Conservation (phyloP, 1,140 invertebrate genomes). For the Drosophila bipectinata region DNA sequence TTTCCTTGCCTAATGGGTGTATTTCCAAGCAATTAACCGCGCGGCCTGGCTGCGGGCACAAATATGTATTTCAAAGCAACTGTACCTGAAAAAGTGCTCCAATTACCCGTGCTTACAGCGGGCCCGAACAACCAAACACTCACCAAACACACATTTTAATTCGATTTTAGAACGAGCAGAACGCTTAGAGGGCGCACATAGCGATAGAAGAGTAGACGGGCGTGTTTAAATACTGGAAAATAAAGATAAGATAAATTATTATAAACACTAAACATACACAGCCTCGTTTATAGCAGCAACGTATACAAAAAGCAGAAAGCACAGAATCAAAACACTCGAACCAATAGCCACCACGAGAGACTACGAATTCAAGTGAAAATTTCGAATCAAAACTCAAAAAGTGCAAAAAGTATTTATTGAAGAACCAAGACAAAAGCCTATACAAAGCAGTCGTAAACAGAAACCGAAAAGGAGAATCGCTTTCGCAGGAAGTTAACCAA, state of each 20-base stretch:
- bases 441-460: conserved; percentile 27
- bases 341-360: conserved; percentile 14
- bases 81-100: conserved; percentile 13
- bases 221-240: conserved; percentile 79
- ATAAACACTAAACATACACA: conserved; percentile 36
- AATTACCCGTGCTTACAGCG: conserved; percentile 66
- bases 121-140: conserved; percentile 33
- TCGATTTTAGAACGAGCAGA: conserved; percentile 66
- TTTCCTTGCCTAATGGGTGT: conserved; percentile 11
- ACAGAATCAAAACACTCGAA: conserved; percentile 57
- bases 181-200: conserved; percentile 8
- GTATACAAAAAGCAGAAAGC: conserved; percentile 14
- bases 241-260: conserved; percentile 75
- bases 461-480: conserved; percentile 16
- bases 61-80: conserved; percentile 30
- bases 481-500: conserved; percentile 26
- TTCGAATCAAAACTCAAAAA: conserved; percentile 35
- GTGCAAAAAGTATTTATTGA: conserved; percentile 22
- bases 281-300: conserved; percentile 27
- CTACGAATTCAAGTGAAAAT: conserved; percentile 52
- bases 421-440: neutral
- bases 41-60: conserved; percentile 4
- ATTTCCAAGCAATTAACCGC: conserved; percentile 66
- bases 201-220: conserved; percentile 35
- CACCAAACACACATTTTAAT: conserved; percentile 42